Evolutionary conservation across 1,140 invertebrate species (phyloP).

Genomic region (Nasonia giraulti): DNA sequence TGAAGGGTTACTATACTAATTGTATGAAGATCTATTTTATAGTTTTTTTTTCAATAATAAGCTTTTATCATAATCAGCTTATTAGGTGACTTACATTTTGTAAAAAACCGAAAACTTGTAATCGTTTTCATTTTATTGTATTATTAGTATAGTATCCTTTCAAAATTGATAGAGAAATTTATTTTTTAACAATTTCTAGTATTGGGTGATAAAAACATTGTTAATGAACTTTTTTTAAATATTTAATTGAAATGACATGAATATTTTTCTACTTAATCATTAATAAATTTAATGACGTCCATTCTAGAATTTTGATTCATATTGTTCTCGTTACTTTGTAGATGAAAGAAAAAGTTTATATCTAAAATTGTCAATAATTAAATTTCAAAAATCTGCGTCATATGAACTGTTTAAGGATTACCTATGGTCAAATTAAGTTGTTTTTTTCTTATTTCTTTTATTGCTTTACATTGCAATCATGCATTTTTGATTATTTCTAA

Average conservation of each 20-base stretch:
- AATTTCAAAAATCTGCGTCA: constrained; percentile 34
- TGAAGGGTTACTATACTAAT: constrained; percentile 42
- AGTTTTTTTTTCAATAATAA: constrained; percentile 1
- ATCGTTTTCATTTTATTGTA: neutral
- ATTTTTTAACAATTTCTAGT: constrained; percentile 43
- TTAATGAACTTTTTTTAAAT: constrained; percentile 42
- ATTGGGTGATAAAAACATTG: constrained; percentile 28
- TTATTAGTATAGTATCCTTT: constrained; percentile 40
- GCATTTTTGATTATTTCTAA: neutral
- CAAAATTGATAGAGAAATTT: constrained; percentile 32
- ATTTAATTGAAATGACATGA: constrained; percentile 24
- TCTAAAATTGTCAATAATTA: constrained; percentile 35
- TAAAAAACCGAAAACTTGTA: constrained; percentile 16
- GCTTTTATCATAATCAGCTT: neutral
- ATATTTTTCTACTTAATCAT: constrained; percentile 48
- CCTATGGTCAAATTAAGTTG: constrained; percentile 31
- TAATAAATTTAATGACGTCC: constrained; percentile 41
- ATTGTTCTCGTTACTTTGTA: constrained; percentile 48
- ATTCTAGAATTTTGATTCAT: constrained; percentile 36
- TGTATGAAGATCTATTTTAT: constrained; percentile 30
- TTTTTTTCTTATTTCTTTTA: neutral
- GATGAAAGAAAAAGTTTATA: constrained; percentile 41
- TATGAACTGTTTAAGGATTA: constrained; percentile 32
- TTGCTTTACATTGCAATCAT: neutral
- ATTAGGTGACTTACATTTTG: neutral